A percentile compares a stretch with the other conserved stretches of the same genome.
Evolutionary conservation across 1,140 invertebrate species (phyloP).

Genomic region (Trichonephila clavata): DNA sequence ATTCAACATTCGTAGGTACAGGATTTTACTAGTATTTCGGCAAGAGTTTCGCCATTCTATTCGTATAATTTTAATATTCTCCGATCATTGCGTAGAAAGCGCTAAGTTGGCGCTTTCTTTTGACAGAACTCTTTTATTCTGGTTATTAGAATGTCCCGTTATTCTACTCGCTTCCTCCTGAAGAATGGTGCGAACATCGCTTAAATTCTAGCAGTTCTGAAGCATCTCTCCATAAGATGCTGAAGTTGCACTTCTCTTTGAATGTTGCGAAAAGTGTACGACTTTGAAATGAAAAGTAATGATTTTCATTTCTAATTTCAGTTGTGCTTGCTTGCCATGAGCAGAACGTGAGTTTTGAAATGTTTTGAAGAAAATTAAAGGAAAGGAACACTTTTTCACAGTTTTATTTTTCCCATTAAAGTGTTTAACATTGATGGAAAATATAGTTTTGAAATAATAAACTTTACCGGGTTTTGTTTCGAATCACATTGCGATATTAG

Average conservation of each 20-base stretch:
- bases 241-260: background rate
- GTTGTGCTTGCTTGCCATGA: background rate
- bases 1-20: too few species aligned
- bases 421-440: too few species aligned
- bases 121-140: background rate
- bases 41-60: background rate
- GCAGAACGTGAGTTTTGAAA: background rate
- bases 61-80: background rate
- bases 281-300: slow-evolving; percentile 14
- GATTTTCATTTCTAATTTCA: background rate
- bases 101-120: background rate
- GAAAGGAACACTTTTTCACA: too few species aligned
- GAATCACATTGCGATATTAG: too few species aligned
- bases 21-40: too few species aligned
- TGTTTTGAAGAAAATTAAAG: background rate
- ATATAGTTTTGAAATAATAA: too few species aligned
- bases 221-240: background rate
- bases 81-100: background rate
- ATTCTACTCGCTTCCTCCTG: background rate
- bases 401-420: too few species aligned
- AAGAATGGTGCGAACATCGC: background rate
- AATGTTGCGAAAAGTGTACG: background rate
- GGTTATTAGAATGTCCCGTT: background rate
- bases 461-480: too few species aligned
- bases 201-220: background rate